Evolutionary conservation across 1,140 invertebrate genomes (phyloP), one percentile per base, ranked within the genome.

Genomic region (Condylostylus longicornis): DNA sequence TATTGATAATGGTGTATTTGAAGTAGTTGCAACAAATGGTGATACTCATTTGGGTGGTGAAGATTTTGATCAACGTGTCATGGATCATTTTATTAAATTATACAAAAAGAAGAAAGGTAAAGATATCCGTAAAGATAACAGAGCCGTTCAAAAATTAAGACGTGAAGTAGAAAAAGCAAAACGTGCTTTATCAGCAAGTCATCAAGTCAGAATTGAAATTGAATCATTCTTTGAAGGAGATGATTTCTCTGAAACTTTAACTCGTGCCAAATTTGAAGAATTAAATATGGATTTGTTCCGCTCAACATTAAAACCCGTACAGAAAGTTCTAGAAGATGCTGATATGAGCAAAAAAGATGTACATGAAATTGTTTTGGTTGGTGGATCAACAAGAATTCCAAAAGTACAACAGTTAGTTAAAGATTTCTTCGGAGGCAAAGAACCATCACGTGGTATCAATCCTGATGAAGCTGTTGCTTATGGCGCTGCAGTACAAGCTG

Each of bases 91-190:
- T 67, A 94, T 96, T 53, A 96, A 97, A 58, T 58, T 96, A 50
- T 96, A 95, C 77, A 97, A 97, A 72, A 97, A 96, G 69, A 97
- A 97, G 77, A 91, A 91, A 71, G 88, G 89, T 57, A 97, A 97
- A 65, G 93, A 97, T 54, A 88, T 98, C 57, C 74, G 89, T 42
- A 90, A 88, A 55, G 90, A 96, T 61, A 84, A 91, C 63, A 71
- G 89, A 50, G 90, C 93, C 49, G 87, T 96, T 4, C 90, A 96
- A 65, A 96, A 96, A 65, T 70, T 98, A 42, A 75, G 93, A 66
- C 78, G 91, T 64, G 93, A 96, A 66, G 90, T 96, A 12, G 94
- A 98, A 62, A 96, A 96, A 61, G 93, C 94, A 1, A 98, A 98
- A 74, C 74, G 95, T 58, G 88, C 89, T 25, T 70, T 99, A 35